These are phyloP conservation scores for Asbolus verrucosus DNA, from an alignment of 1,140 invertebrate species.

Conservation along the genomic window DNA sequence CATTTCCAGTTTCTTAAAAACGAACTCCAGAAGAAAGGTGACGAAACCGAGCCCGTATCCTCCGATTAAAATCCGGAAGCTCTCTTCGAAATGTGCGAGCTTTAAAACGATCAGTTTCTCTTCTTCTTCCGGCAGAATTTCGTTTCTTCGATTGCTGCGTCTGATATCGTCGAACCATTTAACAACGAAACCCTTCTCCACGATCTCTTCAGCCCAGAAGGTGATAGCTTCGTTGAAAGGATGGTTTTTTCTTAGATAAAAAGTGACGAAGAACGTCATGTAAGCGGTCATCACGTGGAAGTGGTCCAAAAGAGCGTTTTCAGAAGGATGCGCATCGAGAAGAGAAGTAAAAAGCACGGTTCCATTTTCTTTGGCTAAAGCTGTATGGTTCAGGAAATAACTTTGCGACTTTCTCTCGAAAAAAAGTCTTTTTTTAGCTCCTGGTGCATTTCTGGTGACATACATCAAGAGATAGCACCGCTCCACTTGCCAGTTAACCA, in stretches of 20 bases:
- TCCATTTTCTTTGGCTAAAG: background rate
- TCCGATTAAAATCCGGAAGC: slow-evolving; percentile 9
- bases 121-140: slow-evolving; percentile 13
- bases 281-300: background rate
- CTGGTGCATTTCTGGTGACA: background rate
- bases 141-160: background rate
- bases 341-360: slow-evolving; percentile 6
- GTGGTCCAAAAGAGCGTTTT: background rate
- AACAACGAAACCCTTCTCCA: slow-evolving; percentile 16
- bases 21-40: slow-evolving; percentile 8
- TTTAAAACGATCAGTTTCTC: slow-evolving; percentile 22
- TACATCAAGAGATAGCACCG: background rate
- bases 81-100: slow-evolving; percentile 39
- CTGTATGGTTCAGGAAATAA: background rate
- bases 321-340: background rate
- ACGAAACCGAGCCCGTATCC: background rate
- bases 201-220: slow-evolving; percentile 23
- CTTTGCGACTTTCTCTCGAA: background rate
- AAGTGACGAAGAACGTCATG: slow-evolving; percentile 3
- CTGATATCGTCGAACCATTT: slow-evolving; percentile 27
- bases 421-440: background rate
- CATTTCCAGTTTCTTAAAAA: slow-evolving; percentile 3
- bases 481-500: slow-evolving; percentile 10
- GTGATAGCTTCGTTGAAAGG: background rate
- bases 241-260: background rate